Conservation (phyloP, 2,113 vertebrate genomes). For the Notothenia rossii region DNA sequence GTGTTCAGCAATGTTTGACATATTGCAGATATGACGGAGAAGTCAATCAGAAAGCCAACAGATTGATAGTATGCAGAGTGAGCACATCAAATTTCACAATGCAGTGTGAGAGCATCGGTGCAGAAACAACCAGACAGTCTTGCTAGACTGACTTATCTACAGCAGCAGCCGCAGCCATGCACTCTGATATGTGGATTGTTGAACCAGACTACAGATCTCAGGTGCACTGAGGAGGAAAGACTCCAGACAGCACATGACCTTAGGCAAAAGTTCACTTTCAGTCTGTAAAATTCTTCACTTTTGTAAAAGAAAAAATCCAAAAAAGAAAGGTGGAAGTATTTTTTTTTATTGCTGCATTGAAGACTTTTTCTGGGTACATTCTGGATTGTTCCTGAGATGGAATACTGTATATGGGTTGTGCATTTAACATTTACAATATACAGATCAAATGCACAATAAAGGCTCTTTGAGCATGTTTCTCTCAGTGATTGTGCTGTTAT, state of each 20-base stretch:
- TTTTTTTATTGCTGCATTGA: background rate
- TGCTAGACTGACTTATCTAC: constrained; percentile 39
- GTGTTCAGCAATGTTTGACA: background rate
- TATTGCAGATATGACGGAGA: background rate
- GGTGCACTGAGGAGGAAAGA: constrained; percentile 39
- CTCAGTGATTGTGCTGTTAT: no score
- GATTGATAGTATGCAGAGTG: constrained; percentile 26
- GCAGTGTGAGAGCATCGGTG: constrained; percentile 30
- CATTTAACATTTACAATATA: background rate
- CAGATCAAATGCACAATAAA: no score
- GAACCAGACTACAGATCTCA: constrained; percentile 30
- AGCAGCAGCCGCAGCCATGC: constrained; percentile 9
- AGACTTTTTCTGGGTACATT: background rate
- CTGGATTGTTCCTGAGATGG: background rate
- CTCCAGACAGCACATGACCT: background rate
- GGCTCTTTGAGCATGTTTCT: no score
- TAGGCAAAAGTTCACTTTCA: background rate
- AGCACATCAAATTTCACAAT: constrained; percentile 27
- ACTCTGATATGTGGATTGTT: constrained; percentile 26
- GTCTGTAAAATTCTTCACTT: background rate
- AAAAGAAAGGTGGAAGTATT: background rate
- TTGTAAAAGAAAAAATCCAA: background rate
- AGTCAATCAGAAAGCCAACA: constrained; percentile 31
- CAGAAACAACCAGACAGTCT: constrained; percentile 38
- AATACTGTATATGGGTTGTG: background rate